Evolutionary conservation across 1,140 invertebrate species (phyloP).

Genomic region (Brachionus calyciflorus): DNA sequence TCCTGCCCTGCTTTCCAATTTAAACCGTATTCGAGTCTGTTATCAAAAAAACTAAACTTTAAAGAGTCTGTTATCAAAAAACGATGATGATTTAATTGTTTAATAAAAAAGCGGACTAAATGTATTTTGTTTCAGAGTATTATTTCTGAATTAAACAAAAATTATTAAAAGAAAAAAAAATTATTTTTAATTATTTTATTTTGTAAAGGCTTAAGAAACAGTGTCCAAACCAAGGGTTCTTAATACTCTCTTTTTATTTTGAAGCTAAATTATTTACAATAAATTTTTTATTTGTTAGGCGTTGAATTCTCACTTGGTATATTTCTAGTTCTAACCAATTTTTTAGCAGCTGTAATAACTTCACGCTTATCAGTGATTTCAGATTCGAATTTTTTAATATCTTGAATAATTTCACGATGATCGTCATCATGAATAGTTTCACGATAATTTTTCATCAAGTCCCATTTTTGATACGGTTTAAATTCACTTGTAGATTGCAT

Average conservation of each 20-base stretch:
- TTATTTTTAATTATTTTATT: background rate
- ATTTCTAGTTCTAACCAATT: constrained; percentile 41
- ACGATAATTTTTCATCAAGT: constrained; percentile 45
- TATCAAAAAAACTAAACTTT: too few relatives aligned
- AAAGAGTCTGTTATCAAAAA: too few relatives aligned
- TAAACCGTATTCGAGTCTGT: too few relatives aligned
- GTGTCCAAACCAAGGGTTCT: too few relatives aligned
- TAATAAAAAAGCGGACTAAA: background rate
- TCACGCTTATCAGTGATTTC: constrained; percentile 19
- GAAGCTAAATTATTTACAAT: constrained; percentile 24
- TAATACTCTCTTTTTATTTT: too few relatives aligned
- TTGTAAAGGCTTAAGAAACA: too few relatives aligned
- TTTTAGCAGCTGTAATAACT: constrained; percentile 20
- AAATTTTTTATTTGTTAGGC: background rate
- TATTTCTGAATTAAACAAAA: background rate
- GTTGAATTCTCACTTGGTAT: background rate
- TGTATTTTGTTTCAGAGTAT: background rate
- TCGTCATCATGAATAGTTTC: constrained; percentile 42
- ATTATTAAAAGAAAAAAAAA: background rate
- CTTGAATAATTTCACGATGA: constrained; percentile 35
- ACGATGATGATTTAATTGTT: too few relatives aligned
- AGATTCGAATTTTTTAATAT: constrained; percentile 42
- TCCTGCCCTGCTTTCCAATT: too few relatives aligned
- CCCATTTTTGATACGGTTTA: constrained; percentile 45
- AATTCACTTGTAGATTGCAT: background rate